Base-by-base conservation (phyloP, 2,113 vertebrate genomes). In the Chrysochloris asiatica region DNA sequence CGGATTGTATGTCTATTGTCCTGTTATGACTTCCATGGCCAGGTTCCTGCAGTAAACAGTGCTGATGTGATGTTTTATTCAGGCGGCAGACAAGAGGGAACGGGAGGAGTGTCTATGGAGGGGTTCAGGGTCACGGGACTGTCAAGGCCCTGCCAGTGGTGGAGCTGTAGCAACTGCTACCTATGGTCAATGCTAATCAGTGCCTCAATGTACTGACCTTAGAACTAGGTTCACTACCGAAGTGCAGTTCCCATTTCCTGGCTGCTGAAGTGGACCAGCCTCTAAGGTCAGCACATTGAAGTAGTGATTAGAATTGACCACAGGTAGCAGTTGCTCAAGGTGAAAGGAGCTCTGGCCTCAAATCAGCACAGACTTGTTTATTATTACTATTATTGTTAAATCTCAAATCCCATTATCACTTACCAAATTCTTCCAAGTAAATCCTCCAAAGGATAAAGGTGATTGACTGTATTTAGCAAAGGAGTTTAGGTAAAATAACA, bases 1-100 rank as follows among this genome's bases (percentile, higher is more conserved):
- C 97, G 95, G 95, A 96, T 96, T 96, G 96, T 97, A 75, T 83
- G 83, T 84, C 96, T 96, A 91, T 98, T 98, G 96, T 97, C 95
- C 96, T 95, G 95, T 95, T 96, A 79, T 80, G 96, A 93, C 95
- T 98, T 97, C 93, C 94, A 94, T 95, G 97, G 95, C 94, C 56
- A 93, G 61, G 93, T 52, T 97, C 93, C 95, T 95, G 93, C 69
- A n/a, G 94, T 92, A 95, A 97, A 97, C 96, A 97, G 67, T 79
- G 94, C 69, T 89, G 96, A 95, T 95, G 91, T 2, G 93, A 72
- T 96, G 96, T 96, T 98, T 97, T 97, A 95, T 97, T 97, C 88
- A 1, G 89, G 93, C 14, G 1, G 95, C 76, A 80, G 90, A 84
- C 47, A 79, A 90, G 89, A 95, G 50, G 92, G 87, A 96, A 87